phyloP scores from a whole-genome alignment of 1,140 invertebrate species.

The Psilanteris sp. region DNA sequence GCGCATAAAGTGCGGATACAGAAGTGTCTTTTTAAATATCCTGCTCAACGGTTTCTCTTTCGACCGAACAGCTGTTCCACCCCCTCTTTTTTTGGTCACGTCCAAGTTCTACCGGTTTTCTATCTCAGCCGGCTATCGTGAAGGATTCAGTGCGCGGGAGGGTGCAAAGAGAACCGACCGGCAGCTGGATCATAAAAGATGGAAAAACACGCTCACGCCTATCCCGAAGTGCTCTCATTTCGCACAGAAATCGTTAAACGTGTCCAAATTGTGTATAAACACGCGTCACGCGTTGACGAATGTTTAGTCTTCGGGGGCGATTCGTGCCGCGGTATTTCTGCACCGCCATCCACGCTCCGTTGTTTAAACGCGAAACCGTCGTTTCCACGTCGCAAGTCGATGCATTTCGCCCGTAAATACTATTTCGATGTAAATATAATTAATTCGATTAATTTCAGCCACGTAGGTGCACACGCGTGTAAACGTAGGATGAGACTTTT shows the following conservation, averaged over 20 bases:
- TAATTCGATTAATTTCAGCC: too few species aligned
- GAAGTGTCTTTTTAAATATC: conserved; percentile 63
- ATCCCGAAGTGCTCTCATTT: conserved; percentile 39
- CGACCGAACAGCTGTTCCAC: conserved; percentile 59
- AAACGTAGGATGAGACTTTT: too few species aligned
- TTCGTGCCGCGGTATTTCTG: background rate
- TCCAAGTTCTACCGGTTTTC: conserved; percentile 59
- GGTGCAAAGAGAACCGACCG: conserved; percentile 35
- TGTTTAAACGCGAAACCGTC: too few species aligned
- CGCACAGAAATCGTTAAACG: conserved; percentile 12
- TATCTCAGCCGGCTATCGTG: conserved; percentile 58
- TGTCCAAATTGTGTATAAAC: conserved; percentile 5
- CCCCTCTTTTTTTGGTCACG: conserved; percentile 58
- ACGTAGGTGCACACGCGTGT: too few species aligned
- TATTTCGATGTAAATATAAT: too few species aligned
- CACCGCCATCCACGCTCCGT: background rate
- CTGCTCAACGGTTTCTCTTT: conserved; percentile 62
- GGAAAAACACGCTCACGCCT: conserved; percentile 53
- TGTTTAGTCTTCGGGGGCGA: conserved; percentile 3
- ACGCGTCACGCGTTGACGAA: background rate
- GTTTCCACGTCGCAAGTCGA: too few species aligned
- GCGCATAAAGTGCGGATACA: conserved; percentile 54
- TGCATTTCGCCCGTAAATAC: too few species aligned
- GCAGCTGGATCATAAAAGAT: conserved; percentile 59
- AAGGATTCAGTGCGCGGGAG: conserved; percentile 53